Evolutionary conservation across 2,888 invertebrate species (phyloP).

Genomic region (Zonitis immaculata): DNA sequence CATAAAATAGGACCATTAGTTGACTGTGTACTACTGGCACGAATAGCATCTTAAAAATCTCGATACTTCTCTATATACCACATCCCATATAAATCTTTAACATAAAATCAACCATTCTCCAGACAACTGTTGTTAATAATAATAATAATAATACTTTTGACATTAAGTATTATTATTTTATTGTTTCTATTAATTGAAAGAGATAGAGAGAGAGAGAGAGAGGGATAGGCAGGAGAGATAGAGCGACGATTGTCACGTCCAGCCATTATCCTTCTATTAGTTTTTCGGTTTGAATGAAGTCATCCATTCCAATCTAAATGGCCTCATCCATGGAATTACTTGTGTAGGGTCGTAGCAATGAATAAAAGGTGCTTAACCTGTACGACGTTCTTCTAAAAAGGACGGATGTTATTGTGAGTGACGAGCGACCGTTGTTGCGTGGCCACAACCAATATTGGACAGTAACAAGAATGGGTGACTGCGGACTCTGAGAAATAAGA

Average conservation of each 20-base stretch:
- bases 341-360: slow-evolving; percentile 16
- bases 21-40: neutral
- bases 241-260: neutral
- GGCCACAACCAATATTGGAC: slow-evolving; percentile 25
- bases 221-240: no score
- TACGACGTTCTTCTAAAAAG: slow-evolving; percentile 20
- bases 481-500: no score
- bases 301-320: slow-evolving; percentile 12
- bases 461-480: slow-evolving; percentile 35
- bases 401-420: slow-evolving; percentile 26
- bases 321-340: slow-evolving; percentile 19
- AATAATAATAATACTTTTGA: no score
- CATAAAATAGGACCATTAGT: slow-evolving; percentile 1
- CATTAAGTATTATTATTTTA: no score
- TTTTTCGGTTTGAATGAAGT: neutral
- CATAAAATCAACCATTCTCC: neutral
- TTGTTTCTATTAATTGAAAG: no score
- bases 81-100: no score
- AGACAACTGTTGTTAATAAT: neutral
- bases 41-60: neutral
- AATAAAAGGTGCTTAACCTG: slow-evolving; percentile 23
- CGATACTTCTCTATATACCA: no score
- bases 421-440: slow-evolving; percentile 26
- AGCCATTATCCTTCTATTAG: no score
- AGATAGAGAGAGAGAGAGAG: no score